These are phyloP conservation scores for Carapus acus DNA, from an alignment of 2,797 vertebrate genomes.

Conservation along the genomic window DNA sequence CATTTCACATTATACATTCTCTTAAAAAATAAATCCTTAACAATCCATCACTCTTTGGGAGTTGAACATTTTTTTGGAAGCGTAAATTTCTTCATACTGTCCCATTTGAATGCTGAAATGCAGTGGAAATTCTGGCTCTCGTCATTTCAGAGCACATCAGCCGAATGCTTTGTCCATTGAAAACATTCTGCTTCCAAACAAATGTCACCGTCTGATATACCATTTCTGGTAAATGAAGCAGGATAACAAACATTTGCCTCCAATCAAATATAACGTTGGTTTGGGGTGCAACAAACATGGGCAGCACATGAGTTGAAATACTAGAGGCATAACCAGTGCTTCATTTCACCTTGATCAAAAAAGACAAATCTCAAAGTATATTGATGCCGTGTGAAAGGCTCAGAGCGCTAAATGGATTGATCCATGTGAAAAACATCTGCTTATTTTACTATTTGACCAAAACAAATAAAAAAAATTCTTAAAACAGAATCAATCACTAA, in stretches of 20 bases:
- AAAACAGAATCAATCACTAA: constrained; percentile 68
- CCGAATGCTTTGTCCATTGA: constrained; percentile 11
- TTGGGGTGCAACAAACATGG: constrained; percentile 19
- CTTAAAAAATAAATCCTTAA: constrained; percentile 93
- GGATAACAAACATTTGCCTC: constrained; percentile 15
- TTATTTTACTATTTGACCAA: constrained; percentile 53
- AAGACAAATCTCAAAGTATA: constrained; percentile 19
- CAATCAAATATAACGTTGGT: constrained; percentile 14
- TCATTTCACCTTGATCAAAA: constrained; percentile 18
- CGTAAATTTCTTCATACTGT: constrained; percentile 57
- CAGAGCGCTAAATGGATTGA: constrained; percentile 43
- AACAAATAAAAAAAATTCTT: constrained; percentile 67
- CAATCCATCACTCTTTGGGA: constrained; percentile 80
- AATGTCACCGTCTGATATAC: constrained; percentile 43
- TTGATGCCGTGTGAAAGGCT: constrained; percentile 21
- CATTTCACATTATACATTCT: constrained; percentile 86
- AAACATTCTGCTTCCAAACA: constrained; percentile 59
- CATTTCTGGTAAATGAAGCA: constrained; percentile 21
- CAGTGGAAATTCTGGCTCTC: constrained; percentile 18
- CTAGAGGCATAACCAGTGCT: constrained; percentile 18
- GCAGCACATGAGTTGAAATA: constrained; percentile 10
- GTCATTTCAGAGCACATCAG: constrained; percentile 15
- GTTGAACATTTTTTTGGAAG: constrained; percentile 88
- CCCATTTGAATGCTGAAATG: constrained; percentile 33
- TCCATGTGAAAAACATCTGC: constrained; percentile 32